phyloP scores from a whole-genome alignment of 1,140 invertebrate genomes.

The Tyrophagus putrescentiae region DNA sequence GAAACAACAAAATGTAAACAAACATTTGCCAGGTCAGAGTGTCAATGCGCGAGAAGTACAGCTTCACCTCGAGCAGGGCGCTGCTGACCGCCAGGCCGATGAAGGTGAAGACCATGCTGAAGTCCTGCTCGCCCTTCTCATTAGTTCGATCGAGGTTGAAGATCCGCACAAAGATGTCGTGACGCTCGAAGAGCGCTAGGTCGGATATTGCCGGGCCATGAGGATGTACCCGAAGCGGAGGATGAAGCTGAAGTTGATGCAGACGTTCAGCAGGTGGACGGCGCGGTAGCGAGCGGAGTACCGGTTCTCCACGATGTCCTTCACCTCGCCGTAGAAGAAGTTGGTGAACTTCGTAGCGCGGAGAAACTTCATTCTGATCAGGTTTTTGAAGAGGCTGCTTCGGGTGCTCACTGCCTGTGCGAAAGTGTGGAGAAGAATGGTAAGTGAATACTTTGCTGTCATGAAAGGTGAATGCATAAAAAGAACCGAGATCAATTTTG shows the following conservation, averaged over 20 bases:
- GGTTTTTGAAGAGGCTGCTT: too few relatives aligned
- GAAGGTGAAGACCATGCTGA: neutral
- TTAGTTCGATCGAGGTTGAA: neutral
- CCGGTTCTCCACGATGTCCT: conserved; percentile 4
- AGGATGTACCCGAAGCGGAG: neutral
- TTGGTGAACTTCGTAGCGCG: conserved; percentile 3
- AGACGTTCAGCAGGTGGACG: neutral
- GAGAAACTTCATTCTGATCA: neutral
- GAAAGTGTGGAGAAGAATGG: too few relatives aligned
- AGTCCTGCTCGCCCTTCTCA: neutral
- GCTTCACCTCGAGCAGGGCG: neutral
- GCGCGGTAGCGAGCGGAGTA: neutral
- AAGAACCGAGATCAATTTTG: too few relatives aligned
- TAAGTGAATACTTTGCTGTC: too few relatives aligned
- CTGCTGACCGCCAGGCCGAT: neutral
- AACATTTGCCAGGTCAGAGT: conserved; percentile 7
- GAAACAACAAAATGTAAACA: too few relatives aligned
- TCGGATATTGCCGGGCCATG: neutral
- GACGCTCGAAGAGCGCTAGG: neutral
- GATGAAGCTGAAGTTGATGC: neutral
- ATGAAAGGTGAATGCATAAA: too few relatives aligned
- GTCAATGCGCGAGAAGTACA: neutral
- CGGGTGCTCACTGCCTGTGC: too few relatives aligned
- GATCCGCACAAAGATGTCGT: conserved; percentile 1
- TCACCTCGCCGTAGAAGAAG: conserved; percentile 8